A percentile compares a stretch with the other conserved stretches of the same genome.
phyloP scores from a whole-genome alignment of 1,140 invertebrate species.

The Eriosoma lanigerum region DNA sequence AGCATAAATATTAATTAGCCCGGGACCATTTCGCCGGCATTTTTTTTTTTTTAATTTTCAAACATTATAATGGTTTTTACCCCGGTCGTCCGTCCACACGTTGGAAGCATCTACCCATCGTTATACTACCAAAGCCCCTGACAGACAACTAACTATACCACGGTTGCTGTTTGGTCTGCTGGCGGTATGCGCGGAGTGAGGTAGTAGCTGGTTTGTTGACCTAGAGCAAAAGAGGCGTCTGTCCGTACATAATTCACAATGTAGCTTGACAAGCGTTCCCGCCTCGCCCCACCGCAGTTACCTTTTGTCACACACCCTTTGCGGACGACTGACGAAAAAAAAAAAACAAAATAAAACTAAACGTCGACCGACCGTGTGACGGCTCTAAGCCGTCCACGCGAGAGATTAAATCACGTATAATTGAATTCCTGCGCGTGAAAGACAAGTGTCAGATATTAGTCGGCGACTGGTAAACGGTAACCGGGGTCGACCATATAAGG shows the following conservation, averaged over 20 bases:
- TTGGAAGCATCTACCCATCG: too few species aligned
- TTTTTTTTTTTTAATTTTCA: constrained; percentile 49
- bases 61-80: constrained; percentile 39
- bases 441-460: too few species aligned
- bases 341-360: too few species aligned
- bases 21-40: constrained; percentile 25
- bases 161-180: too few species aligned
- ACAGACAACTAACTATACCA: too few species aligned
- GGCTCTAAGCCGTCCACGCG: neutral
- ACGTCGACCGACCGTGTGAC: neutral
- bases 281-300: neutral
- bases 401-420: constrained; percentile 17
- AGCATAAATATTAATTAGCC: constrained; percentile 51
- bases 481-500: neutral
- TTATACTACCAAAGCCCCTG: too few species aligned
- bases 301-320: neutral
- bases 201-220: neutral
- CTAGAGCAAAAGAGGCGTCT: constrained; percentile 12
- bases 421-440: constrained; percentile 23
- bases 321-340: neutral
- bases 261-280: constrained; percentile 32
- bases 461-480: neutral
- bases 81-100: neutral
- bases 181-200: too few species aligned
- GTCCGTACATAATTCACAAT: constrained; percentile 44